Evolutionary conservation across 1,140 invertebrate species (phyloP).

Genomic region (Brachionus rubens): DNA sequence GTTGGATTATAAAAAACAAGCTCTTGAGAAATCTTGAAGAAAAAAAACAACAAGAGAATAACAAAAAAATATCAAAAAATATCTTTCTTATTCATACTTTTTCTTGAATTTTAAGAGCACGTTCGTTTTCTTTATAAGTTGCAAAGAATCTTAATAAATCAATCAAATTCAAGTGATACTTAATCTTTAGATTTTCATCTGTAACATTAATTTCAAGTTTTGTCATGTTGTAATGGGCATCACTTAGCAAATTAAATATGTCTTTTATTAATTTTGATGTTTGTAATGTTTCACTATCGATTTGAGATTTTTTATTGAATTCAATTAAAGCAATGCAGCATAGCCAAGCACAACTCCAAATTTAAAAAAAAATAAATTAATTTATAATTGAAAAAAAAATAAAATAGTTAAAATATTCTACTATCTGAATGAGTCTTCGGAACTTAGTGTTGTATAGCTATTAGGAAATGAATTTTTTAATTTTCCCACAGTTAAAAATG

Average conservation of each 20-base stretch:
- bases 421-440: constrained; percentile 35
- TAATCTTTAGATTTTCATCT: background rate
- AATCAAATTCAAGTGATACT: background rate
- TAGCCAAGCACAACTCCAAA: constrained; percentile 36
- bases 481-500: constrained; percentile 31
- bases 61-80: background rate
- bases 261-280: constrained; percentile 15
- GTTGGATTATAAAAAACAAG: background rate
- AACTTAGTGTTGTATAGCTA: background rate
- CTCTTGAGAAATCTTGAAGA: background rate
- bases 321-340: constrained; percentile 16
- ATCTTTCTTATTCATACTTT: background rate
- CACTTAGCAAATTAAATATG: constrained; percentile 8
- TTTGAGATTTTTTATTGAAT: constrained; percentile 2
- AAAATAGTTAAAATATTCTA: background rate
- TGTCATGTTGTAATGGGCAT: background rate
- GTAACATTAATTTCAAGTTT: background rate
- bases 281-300: background rate
- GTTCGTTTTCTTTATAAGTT: background rate
- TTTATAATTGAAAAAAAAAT: background rate
- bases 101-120: constrained; percentile 12
- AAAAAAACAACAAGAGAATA: background rate
- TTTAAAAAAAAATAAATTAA: background rate
- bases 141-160: background rate
- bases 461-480: background rate